Evolutionary conservation across 92 coral and sea anemone species (phyloP), one percentile per base, ranked within the genome.

Genomic region (Epizoanthus ramosus): DNA sequence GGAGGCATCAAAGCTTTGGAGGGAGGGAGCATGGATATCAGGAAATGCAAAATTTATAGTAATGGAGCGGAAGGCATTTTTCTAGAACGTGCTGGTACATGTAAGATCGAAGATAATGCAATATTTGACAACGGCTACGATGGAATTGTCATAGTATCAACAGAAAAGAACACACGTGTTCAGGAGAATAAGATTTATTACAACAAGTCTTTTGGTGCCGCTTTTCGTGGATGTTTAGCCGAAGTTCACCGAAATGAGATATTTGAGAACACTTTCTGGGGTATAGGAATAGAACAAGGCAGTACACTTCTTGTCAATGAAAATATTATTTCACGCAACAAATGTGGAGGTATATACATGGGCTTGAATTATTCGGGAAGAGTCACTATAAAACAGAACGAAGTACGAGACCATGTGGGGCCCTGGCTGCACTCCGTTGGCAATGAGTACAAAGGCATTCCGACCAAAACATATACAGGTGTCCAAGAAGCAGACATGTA

Each of bases 31-130:
- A 35, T 86, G 64, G 70, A 74, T 2, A 81, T 88, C 15, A 80
- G 3, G 59, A 79, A 84, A 21, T 89, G 95, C 47, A 71, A 69
- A 57, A 75, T 92, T n/a, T 83, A 84, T 83, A 80, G 85, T 23
- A 94, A 94, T 84, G 86, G 79, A 23, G 80, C 84, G 57, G 84
- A 73, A 53, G 98, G 98, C 8, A 58, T 94, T 28, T 83, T 92
- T 72, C 92, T 88, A 41, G 92, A 86, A 68, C 63, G 57, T 13
- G 92, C 85, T 3, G 98, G 95, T 22, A 17, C 18, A 0, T 88
- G 88, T 45, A 64, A n/a, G 25, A 86, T 89, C n/a, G 64, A 74
- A 5, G 89, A 73, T 15, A 92, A 80, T 72, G 85, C 83, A 63
- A 80, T 94, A 73, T 91, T 63, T 57, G 88, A 68, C 63, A 84